A percentile compares a stretch with the other conserved stretches of the same genome.
These are phyloP conservation scores for Labeo catla DNA, from an alignment of 2,113 vertebrate genomes.

Conservation along the genomic window DNA sequence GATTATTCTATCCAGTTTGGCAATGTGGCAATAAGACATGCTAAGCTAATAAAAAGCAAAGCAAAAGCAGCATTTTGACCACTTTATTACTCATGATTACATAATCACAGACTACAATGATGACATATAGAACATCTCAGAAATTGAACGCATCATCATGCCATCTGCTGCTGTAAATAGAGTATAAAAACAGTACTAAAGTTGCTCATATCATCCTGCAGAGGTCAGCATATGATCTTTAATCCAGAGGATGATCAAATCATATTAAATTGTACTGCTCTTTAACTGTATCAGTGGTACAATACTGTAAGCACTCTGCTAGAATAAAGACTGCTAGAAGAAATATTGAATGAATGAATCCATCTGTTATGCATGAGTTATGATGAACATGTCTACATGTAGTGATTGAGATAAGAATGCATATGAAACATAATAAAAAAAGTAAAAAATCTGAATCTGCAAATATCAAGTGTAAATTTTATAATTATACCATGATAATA, in stretches of 20 bases:
- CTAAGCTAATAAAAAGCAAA: not conserved
- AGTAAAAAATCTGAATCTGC: not conserved
- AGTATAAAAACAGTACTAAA: slow-evolving; percentile 7
- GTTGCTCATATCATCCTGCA: slow-evolving; percentile 54
- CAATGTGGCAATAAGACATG: not conserved
- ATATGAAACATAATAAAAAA: not conserved
- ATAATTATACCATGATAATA: not conserved
- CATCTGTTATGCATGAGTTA: not conserved
- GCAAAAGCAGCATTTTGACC: not conserved
- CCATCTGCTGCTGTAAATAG: not conserved
- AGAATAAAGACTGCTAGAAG: not conserved
- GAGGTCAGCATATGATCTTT: slow-evolving; percentile 62
- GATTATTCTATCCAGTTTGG: not conserved
- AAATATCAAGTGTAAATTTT: not conserved
- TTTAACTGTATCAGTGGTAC: not conserved
- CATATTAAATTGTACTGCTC: slow-evolving; percentile 2
- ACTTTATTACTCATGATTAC: not conserved
- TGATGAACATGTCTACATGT: not conserved
- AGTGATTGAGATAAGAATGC: not conserved
- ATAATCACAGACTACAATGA: not conserved
- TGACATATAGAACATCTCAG: not conserved
- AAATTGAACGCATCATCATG: not conserved
- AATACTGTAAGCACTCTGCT: not conserved
- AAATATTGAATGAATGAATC: not conserved
- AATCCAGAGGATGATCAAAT: slow-evolving; percentile 22